phyloP scores from a whole-genome alignment of 2,113 vertebrate genomes.

The Heterocephalus glaber region DNA sequence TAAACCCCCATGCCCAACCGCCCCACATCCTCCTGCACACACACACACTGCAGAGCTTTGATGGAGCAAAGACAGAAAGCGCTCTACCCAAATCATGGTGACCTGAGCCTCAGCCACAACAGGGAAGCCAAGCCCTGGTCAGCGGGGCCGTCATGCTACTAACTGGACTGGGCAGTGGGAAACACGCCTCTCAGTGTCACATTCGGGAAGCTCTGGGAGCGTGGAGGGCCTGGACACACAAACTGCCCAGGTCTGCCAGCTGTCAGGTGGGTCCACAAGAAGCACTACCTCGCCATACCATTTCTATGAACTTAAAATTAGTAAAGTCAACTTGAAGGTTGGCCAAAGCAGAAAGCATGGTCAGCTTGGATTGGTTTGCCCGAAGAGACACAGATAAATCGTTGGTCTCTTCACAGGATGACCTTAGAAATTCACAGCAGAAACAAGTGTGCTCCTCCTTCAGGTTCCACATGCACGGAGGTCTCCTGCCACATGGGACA shows the following conservation, averaged over 20 bases:
- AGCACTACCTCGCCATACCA: neutral
- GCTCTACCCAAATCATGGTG: neutral
- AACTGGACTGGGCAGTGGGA: neutral
- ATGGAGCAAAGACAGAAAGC: neutral
- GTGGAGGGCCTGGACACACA: neutral
- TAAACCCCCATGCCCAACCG: neutral
- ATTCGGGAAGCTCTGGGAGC: neutral
- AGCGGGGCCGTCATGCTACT: neutral
- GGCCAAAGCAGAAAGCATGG: neutral
- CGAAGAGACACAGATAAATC: neutral
- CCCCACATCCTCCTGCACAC: neutral
- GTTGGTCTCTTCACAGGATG: neutral
- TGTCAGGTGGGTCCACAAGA: neutral
- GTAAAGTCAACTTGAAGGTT: neutral
- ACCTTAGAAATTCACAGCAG: neutral
- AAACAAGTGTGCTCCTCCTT: neutral
- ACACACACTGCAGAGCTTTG: neutral
- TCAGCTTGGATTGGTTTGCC: neutral
- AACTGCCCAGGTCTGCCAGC: neutral
- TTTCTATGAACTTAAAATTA: neutral
- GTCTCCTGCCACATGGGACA: neutral
- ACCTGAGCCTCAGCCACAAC: too few relatives aligned
- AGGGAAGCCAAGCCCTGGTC: neutral
- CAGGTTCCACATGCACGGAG: too few relatives aligned
- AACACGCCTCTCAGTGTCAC: rapidly evolving